Conservation (phyloP, 2,113 vertebrate species). For the Panthera leo region DNA sequence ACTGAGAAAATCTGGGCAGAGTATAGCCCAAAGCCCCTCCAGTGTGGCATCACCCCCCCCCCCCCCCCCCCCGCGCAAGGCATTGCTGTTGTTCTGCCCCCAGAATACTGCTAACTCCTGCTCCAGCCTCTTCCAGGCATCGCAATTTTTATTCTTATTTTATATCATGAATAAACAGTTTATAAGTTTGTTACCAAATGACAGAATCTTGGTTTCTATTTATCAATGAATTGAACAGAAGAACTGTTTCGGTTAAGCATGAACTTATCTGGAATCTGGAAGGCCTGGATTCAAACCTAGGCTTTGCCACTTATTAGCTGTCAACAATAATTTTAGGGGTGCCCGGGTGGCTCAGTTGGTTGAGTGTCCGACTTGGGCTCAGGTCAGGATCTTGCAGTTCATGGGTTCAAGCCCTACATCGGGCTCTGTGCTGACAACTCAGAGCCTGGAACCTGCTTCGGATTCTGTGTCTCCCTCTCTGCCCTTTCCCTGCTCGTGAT, state of each 20-base stretch:
- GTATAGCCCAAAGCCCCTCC: neutral
- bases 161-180: neutral
- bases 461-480: too few species aligned
- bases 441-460: too few species aligned
- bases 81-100: neutral
- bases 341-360: too few species aligned
- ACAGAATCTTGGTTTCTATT: constrained; percentile 37
- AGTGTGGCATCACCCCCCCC: neutral
- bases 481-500: too few species aligned
- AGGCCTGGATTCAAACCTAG: neutral
- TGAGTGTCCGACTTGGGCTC: too few species aligned
- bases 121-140: neutral
- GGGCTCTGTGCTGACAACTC: too few species aligned
- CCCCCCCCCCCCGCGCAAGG: fast-evolving
- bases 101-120: neutral
- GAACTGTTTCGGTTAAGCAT: neutral
- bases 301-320: neutral
- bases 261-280: neutral
- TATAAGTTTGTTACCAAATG: neutral
- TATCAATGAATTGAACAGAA: neutral
- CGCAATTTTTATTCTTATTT: constrained; percentile 29
- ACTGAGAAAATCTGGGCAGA: neutral
- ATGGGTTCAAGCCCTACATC: too few species aligned
- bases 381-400: too few species aligned
- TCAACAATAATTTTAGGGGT: neutral